Conservation (phyloP, 2,113 vertebrate species). For the Esox niger region DNA sequence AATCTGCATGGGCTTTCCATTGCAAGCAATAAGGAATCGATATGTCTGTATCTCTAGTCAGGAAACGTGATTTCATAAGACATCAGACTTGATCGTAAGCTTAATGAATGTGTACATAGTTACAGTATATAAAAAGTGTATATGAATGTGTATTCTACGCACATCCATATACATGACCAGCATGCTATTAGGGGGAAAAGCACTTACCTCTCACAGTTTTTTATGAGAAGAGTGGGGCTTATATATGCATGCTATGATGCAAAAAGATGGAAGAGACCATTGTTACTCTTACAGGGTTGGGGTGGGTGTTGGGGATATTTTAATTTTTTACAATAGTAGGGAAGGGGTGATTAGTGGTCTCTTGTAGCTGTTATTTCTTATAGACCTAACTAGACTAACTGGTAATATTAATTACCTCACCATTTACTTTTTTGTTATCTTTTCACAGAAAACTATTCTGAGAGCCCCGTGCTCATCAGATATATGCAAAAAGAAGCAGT, state of each 20-base stretch:
- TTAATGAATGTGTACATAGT: constrained; percentile 65
- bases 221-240: constrained; percentile 41
- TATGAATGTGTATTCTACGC: constrained; percentile 60
- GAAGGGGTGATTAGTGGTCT: constrained; percentile 52
- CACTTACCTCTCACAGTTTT: constrained; percentile 23
- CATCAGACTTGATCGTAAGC: constrained; percentile 53
- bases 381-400: constrained; percentile 39
- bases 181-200: constrained; percentile 60
- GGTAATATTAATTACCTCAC: constrained; percentile 58
- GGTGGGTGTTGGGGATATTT: constrained; percentile 55
- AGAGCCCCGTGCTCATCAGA: constrained; percentile 72
- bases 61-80: constrained; percentile 56
- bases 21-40: constrained; percentile 70
- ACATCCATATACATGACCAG: constrained; percentile 69
- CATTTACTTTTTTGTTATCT: constrained; percentile 58
- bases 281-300: constrained; percentile 64
- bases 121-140: constrained; percentile 53
- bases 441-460: constrained; percentile 73
- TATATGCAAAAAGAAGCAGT: constrained; percentile 79
- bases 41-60: constrained; percentile 41
- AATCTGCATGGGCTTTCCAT: constrained; percentile 72
- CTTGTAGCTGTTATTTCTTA: constrained; percentile 62
- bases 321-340: constrained; percentile 67
- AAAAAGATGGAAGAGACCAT: constrained; percentile 64
- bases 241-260: constrained; percentile 72